Conservation (phyloP, 2,797 vertebrate species). For the Danio albolineatus region DNA sequence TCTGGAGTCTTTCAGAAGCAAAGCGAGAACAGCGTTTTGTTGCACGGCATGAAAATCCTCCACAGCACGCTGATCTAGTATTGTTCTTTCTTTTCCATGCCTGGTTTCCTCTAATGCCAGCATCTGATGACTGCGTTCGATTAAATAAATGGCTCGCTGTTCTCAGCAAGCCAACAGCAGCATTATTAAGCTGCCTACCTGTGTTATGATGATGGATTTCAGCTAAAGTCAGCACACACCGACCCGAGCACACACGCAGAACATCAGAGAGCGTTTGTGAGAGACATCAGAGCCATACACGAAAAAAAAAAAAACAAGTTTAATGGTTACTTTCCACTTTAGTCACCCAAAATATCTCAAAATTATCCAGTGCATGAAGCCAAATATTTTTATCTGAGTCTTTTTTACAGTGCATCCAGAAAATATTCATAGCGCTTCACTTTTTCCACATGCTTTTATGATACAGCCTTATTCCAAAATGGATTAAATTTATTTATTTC, state of each 20-base stretch:
- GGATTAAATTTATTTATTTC: too few species aligned
- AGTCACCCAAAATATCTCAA: too few species aligned
- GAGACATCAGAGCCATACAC: conserved; percentile 50
- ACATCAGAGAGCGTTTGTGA: conserved; percentile 71
- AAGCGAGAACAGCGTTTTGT: neutral
- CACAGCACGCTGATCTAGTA: neutral
- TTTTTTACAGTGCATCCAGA: too few species aligned
- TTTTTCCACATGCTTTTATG: too few species aligned
- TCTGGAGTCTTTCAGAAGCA: neutral
- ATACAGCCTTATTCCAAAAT: too few species aligned
- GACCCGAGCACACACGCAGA: conserved; percentile 72
- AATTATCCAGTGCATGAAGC: too few species aligned
- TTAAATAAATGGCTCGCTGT: conserved; percentile 76
- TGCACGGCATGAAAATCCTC: neutral
- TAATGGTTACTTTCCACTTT: too few species aligned
- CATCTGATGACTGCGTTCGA: conserved; percentile 67
- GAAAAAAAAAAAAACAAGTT: neutral
- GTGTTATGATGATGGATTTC: conserved; percentile 79
- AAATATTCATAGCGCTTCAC: too few species aligned
- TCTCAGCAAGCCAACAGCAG: conserved; percentile 70
- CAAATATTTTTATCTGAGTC: too few species aligned
- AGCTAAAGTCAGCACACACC: conserved; percentile 64
- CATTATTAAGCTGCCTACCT: conserved; percentile 80
- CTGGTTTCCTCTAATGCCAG: conserved; percentile 39
- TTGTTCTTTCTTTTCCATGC: conserved; percentile 17